Evolutionary conservation across 1,140 invertebrate genomes (phyloP).

Genomic region (Pseudomyrmex cubaensis): DNA sequence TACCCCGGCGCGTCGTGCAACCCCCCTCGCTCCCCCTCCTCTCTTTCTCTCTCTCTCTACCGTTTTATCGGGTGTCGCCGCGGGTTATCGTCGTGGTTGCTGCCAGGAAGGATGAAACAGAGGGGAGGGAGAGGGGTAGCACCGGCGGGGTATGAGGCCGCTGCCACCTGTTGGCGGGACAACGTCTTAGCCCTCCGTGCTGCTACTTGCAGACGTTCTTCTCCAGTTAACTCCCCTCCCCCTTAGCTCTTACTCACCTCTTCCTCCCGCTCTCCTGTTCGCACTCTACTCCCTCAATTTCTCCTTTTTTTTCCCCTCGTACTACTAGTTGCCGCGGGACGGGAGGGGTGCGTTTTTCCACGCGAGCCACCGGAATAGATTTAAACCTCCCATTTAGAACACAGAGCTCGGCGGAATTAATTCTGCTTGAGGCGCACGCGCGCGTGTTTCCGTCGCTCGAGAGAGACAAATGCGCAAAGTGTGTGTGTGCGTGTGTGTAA

Average conservation of each 20-base stretch:
- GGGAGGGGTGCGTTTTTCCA: slow-evolving; percentile 43
- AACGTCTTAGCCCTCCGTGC: slow-evolving; percentile 72
- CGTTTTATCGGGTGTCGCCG: slow-evolving; percentile 81
- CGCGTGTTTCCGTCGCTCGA: slow-evolving; percentile 18
- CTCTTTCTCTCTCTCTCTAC: slow-evolving; percentile 56
- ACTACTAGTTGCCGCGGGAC: slow-evolving; percentile 51
- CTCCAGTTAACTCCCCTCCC: slow-evolving; percentile 14
- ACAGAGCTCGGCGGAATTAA: slow-evolving; percentile 34
- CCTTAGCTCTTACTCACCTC: neutral
- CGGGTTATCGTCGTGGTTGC: slow-evolving; percentile 79
- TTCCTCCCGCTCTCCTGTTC: neutral
- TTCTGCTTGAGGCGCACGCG: slow-evolving; percentile 35
- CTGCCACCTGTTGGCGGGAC: slow-evolving; percentile 83
- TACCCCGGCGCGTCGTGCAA: slow-evolving; percentile 64
- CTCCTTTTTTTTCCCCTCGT: slow-evolving; percentile 16
- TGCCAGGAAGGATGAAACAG: slow-evolving; percentile 73
- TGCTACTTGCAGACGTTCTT: slow-evolving; percentile 56
- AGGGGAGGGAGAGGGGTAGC: slow-evolving; percentile 1
- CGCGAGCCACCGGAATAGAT: slow-evolving; percentile 43
- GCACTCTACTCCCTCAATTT: slow-evolving; percentile 18
- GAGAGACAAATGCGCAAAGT: neutral
- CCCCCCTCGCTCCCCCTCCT: slow-evolving; percentile 37
- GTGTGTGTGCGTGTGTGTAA: neutral
- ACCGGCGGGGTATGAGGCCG: slow-evolving; percentile 78
- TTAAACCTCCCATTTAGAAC: slow-evolving; percentile 50